Evolutionary conservation across 2,113 vertebrate genomes (phyloP), one percentile per base, ranked within the genome.

Genomic region (Atractosteus spatula): DNA sequence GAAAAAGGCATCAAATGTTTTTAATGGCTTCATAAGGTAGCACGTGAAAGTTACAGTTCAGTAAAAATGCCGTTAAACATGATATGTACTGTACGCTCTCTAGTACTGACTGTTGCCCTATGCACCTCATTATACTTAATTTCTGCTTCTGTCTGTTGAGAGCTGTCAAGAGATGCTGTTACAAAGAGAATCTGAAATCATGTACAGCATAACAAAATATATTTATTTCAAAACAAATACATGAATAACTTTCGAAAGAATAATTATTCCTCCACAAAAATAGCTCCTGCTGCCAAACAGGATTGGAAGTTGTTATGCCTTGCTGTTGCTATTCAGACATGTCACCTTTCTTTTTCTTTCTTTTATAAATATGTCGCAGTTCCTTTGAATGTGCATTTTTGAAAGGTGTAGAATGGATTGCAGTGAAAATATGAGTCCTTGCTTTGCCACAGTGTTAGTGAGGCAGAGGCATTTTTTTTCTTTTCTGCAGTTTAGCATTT

Each of bases 101-200:
- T 59, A 55, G 51, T 4, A 29, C 42, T 67, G 54, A 73, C 55
- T 56, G 41, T 51, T 47, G 64, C 42, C 43, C 71, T n/a, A 42
- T 44, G n/a, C 57, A 16, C 57, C 57, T 59, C 57, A 62, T 73
- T 73, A 73, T 55, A 7, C 56, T 47, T 73, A 73, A 73, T 73
- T 73, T 66, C 66, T 62, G 56, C 65, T 17, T 68, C 56, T 61
- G 66, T 44, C 65, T 73, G 72, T 41, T 59, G 65, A 68, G 72
- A 56, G 41, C 41, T 62, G 72, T 73, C 72, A 73, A 16, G 72
- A 65, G 72, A 73, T 42, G 29, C 8, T 7, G 43, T 59, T 73
- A 68, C 72, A 73, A 73, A 73, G 72, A 73, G 72, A 59, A 59
- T 59, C 57, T n/a, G 12, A 68, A 62, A 73, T 68, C 72, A 73